Base-by-base conservation (phyloP, 2,113 vertebrate genomes). In the Halichoerus grypus region DNA sequence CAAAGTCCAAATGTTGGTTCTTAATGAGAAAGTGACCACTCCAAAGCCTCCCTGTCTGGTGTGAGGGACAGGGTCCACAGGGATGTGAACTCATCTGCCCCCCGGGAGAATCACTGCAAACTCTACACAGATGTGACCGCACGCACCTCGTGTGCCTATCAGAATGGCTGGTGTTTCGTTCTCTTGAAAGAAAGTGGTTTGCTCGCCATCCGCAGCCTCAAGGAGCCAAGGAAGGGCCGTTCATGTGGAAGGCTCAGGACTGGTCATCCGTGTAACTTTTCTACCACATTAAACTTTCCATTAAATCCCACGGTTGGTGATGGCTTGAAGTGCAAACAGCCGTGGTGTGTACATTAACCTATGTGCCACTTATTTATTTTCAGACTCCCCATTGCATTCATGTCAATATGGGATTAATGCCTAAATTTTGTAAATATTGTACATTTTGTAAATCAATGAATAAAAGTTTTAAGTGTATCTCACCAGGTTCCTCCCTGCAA, bases 391-490 rank as follows among this genome's bases (percentile, higher is more conserved):
- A 72, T 26, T 80, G 28, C 67, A 76, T 92, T 93, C 87, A 53
- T 93, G 84, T 97, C 94, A 88, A 82, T 94, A 88, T 90, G 63
- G 42, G n/a, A 97, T 97, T 84, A 61, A 98, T 96, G 61, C 88
- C 65, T 98, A 97, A 80, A 92, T 91, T 76, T 91, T 98, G 95
- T 98, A 98, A 97, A 97, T 98, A 94, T 31, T 98, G 97, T 98
- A 98, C 24, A 98, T 96, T 97, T 97, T 98, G 98, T 98, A 98
- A 97, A 98, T 98, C 88, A 95, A 82, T 91, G 65, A 98, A 98
- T 98, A 98, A 98, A 98, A 51, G 53, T 93, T 98, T 98, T 98
- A 97, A 97, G 92, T 96, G 97, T 97, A 97, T 91, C 69, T 91
- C 65, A 82, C 71, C 14, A 3, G 92, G 6, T 89, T 97, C 67